phyloP scores from a whole-genome alignment of 2,888 invertebrate genomes.

The Caenorhabditis sp. region DNA sequence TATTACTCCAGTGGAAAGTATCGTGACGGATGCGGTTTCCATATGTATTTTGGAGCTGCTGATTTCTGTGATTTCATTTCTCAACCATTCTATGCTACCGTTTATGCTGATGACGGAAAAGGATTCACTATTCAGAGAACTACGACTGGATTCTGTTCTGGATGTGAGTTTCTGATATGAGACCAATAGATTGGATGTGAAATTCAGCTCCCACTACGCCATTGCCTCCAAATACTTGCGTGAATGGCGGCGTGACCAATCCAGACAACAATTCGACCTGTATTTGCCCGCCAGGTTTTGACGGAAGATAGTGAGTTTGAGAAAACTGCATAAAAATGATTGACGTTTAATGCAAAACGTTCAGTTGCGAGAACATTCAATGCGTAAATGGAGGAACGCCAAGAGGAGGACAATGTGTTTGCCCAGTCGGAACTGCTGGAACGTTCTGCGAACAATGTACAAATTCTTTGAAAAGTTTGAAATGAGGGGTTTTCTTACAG shows the following conservation, averaged over 20 bases:
- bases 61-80: slow-evolving; percentile 71
- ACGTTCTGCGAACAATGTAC: slow-evolving; percentile 76
- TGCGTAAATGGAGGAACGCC: slow-evolving; percentile 75
- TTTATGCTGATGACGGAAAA: slow-evolving; percentile 76
- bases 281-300: slow-evolving; percentile 73
- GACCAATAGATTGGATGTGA: not conserved
- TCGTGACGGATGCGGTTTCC: slow-evolving; percentile 73
- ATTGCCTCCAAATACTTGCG: slow-evolving; percentile 68
- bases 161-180: slow-evolving; percentile 16
- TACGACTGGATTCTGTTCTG: slow-evolving; percentile 72
- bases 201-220: slow-evolving; percentile 64
- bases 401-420: slow-evolving; percentile 68
- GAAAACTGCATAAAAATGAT: slow-evolving; percentile 29
- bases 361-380: slow-evolving; percentile 70
- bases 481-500: slow-evolving; percentile 53
- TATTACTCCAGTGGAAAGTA: slow-evolving; percentile 76
- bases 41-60: slow-evolving; percentile 76
- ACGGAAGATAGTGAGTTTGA: slow-evolving; percentile 68
- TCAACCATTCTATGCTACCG: slow-evolving; percentile 75
- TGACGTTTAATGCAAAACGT: slow-evolving; percentile 25
- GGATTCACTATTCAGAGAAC: slow-evolving; percentile 77
- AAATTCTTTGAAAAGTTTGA: not conserved
- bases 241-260: slow-evolving; percentile 76
- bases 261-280: slow-evolving; percentile 71
- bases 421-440: slow-evolving; percentile 73